Evolutionary conservation across 2,888 invertebrate genomes (phyloP).

Genomic region (Diogma glabrata): DNA sequence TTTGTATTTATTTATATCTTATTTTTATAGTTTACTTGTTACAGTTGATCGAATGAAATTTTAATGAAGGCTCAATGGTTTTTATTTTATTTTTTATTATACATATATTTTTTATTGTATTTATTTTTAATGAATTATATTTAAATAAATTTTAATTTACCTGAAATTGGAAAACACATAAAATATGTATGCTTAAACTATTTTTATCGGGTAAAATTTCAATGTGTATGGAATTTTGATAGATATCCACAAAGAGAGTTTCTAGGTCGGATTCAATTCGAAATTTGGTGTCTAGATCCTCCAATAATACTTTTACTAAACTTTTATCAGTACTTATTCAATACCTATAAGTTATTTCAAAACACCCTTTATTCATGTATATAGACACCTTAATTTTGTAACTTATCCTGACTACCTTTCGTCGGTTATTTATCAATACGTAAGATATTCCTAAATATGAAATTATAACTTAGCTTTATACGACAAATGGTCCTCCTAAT

Average conservation of each 20-base stretch:
- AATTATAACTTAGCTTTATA: too few relatives aligned
- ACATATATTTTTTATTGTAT: neutral
- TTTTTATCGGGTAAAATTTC: neutral
- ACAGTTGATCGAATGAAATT: neutral
- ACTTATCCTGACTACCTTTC: neutral
- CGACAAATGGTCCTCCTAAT: neutral
- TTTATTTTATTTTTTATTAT: neutral
- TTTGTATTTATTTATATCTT: neutral
- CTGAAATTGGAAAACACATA: neutral
- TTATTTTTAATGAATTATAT: neutral
- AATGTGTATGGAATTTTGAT: neutral
- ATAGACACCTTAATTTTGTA: neutral
- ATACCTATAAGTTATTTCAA: too few relatives aligned
- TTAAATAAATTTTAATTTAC: neutral
- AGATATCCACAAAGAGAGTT: neutral
- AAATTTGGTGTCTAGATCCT: neutral
- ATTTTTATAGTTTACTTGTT: neutral
- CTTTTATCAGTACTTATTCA: too few relatives aligned
- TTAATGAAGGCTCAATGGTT: neutral
- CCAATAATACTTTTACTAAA: neutral
- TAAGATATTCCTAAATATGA: neutral
- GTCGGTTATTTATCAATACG: slow-evolving; percentile 1
- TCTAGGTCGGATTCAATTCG: neutral
- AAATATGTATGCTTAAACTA: neutral
- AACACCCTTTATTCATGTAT: too few relatives aligned